Conservation (phyloP, 2,113 vertebrate genomes). For the Cebus imitator region DNA sequence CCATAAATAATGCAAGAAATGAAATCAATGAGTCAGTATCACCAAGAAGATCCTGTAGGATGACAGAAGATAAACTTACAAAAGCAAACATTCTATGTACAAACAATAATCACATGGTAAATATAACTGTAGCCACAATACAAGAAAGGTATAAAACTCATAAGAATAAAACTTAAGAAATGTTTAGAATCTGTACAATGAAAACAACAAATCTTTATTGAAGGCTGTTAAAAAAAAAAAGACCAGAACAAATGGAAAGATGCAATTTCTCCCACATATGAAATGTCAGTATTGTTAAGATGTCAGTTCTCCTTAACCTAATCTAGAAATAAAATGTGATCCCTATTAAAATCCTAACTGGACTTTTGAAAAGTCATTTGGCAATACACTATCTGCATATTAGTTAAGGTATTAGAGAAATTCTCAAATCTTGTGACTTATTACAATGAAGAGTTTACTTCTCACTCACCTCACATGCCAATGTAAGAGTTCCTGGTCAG, state of each 20-base stretch:
- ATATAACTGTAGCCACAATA: background rate
- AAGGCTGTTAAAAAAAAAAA: constrained; percentile 4
- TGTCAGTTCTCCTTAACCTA: background rate
- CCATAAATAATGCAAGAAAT: background rate
- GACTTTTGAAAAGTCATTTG: background rate
- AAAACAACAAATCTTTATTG: constrained; percentile 25
- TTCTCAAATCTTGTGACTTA: background rate
- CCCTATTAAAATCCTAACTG: background rate
- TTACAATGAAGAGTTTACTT: background rate
- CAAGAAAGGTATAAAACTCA: background rate
- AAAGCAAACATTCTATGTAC: constrained; percentile 8
- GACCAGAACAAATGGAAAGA: background rate
- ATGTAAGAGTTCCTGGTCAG: background rate
- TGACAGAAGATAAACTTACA: background rate
- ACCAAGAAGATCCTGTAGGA: background rate
- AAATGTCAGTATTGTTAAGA: background rate
- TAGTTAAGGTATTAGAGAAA: background rate
- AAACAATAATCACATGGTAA: background rate
- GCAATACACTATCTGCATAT: background rate
- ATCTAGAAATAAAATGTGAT: background rate
- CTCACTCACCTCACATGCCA: background rate
- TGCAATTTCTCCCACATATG: background rate
- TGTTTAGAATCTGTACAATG: background rate
- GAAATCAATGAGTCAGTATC: background rate
- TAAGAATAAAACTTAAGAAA: constrained; percentile 16